These are phyloP conservation scores for Apolygus lucorum DNA, from an alignment of 1,140 invertebrate genomes.

Conservation along the genomic window DNA sequence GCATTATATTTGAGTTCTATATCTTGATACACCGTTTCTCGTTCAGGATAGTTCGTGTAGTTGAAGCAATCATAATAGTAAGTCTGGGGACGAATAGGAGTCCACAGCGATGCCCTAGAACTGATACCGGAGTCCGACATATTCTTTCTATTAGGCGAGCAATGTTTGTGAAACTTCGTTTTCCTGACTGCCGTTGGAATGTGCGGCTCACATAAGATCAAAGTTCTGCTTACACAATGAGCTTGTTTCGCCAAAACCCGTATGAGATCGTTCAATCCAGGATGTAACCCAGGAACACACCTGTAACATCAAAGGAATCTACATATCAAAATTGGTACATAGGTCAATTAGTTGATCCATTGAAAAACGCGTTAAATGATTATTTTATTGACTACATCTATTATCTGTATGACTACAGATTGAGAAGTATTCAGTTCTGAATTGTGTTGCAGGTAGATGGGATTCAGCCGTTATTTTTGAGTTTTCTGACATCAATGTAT, in stretches of 20 bases:
- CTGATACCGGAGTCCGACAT: not conserved
- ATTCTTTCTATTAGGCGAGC: not conserved
- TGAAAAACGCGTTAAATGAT: no score
- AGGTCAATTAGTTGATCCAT: no score
- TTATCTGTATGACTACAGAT: no score
- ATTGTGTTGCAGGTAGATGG: no score
- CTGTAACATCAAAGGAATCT: no score
- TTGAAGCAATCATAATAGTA: conserved; percentile 6
- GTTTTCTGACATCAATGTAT: no score
- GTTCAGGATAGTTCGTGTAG: not conserved
- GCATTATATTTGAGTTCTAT: not conserved
- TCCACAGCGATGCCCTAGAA: not conserved
- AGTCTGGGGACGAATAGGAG: not conserved
- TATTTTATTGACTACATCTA: no score
- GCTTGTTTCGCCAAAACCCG: conserved; percentile 1
- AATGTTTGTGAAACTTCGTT: not conserved
- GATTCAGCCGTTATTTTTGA: no score
- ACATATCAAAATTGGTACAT: no score
- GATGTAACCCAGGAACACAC: not conserved
- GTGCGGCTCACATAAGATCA: not conserved
- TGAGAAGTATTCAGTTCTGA: no score
- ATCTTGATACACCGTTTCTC: not conserved
- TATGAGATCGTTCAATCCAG: not conserved
- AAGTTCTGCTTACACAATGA: not conserved
- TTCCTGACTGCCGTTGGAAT: not conserved